These are phyloP conservation scores for Rutpela maculata DNA, from an alignment of 2,888 invertebrate genomes.

Conservation along the genomic window DNA sequence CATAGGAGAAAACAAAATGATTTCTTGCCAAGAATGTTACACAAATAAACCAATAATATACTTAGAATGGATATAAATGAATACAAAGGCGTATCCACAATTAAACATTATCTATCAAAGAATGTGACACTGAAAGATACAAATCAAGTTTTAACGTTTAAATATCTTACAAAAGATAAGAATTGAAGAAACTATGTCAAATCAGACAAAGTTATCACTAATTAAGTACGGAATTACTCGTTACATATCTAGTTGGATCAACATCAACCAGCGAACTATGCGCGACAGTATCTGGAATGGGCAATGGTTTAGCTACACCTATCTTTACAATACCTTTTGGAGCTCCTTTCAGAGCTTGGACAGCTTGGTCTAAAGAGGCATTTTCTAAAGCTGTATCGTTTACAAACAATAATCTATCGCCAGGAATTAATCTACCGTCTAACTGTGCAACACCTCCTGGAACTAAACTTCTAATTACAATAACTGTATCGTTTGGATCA, in stretches of 20 bases:
- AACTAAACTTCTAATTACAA: constrained; percentile 97
- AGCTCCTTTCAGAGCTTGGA: constrained; percentile 97
- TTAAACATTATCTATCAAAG: not conserved
- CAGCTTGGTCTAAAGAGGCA: constrained; percentile 96
- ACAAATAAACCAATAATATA: not conserved
- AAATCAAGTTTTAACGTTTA: not conserved
- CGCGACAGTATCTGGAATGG: constrained; percentile 83
- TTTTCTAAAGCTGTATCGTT: constrained; percentile 96
- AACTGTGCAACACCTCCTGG: constrained; percentile 98
- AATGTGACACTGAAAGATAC: constrained; percentile 1
- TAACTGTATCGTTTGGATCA: constrained; percentile 96
- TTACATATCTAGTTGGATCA: constrained; percentile 66
- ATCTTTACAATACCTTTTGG: constrained; percentile 95
- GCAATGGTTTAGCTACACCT: constrained; percentile 95
- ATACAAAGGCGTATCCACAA: not conserved
- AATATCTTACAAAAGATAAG: not conserved
- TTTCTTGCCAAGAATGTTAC: not conserved
- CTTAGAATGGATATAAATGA: no score
- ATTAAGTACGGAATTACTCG: constrained; percentile 58
- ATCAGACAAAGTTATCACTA: constrained; percentile 33
- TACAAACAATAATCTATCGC: constrained; percentile 94
- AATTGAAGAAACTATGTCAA: not conserved
- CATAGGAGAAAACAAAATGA: not conserved
- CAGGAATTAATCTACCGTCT: constrained; percentile 98
- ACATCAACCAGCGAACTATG: constrained; percentile 72